phyloP scores from a whole-genome alignment of 2,113 vertebrate genomes.

The Rhinopomastus cyanomelas region DNA sequence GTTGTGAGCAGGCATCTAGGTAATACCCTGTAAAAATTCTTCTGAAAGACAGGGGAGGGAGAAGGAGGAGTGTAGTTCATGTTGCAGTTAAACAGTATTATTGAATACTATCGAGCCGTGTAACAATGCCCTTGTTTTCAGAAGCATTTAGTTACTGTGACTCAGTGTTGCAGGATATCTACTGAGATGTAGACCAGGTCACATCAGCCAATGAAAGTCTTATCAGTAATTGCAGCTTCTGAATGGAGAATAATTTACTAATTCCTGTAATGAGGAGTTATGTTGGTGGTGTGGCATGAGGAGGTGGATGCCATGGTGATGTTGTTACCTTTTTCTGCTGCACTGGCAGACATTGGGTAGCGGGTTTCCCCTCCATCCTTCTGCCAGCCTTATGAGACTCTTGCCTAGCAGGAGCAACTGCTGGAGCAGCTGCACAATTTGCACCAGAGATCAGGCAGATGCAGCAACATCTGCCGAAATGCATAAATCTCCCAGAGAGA shows the following conservation, averaged over 20 bases:
- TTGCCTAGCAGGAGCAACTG: not conserved
- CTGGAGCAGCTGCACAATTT: not conserved
- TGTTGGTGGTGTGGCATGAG: not conserved
- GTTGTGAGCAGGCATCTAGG: not conserved
- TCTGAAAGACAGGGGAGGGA: not conserved
- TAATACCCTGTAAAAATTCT: not conserved
- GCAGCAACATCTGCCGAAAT: not conserved
- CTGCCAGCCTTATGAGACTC: accelerated
- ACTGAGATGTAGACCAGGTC: not conserved
- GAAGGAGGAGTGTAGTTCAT: not conserved
- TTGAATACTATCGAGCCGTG: not conserved
- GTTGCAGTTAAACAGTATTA: not conserved
- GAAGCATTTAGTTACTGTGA: not conserved
- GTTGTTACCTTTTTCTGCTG: accelerated
- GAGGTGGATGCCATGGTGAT: not conserved
- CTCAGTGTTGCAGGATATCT: not conserved
- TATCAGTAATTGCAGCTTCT: not conserved
- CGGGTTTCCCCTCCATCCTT: not conserved
- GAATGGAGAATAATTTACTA: not conserved
- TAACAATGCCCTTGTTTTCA: not conserved
- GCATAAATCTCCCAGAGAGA: not conserved
- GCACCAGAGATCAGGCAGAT: accelerated
- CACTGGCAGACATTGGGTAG: accelerated
- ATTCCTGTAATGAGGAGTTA: not conserved
- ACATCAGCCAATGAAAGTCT: not conserved